Base-by-base conservation (phyloP, 2,888 invertebrate species). In the Trimorus sp. region DNA sequence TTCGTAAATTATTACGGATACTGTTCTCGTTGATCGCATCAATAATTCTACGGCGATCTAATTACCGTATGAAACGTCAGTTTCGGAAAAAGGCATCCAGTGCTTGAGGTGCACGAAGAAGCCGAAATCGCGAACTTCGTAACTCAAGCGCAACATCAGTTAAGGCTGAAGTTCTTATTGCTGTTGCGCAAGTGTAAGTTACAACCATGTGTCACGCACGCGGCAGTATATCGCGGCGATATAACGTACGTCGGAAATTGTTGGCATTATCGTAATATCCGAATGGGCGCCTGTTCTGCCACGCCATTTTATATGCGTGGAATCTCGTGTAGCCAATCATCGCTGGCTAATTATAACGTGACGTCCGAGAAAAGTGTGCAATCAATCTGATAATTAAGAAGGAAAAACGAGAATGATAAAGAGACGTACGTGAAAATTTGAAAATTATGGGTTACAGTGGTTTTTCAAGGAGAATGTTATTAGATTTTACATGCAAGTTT, bases 81-180 rank as follows among this genome's bases (percentile, higher is more conserved):
- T 37, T 56, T 7, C 0, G 15, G 51, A 60, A 60, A 60, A 26
- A 26, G 26, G 26, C 26, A 60, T 8, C 36, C 12, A 11, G 37
- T 63, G 14, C 12, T 37, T 63, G 36, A 37, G 36, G 16, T 40
- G 40, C 38, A 48, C 37, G 38, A 60, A 58, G 26, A 51, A 60
- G 38, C 54, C 40, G 40, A 66, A 68, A 15, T 73, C 53, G 45
- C 59, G 45, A 69, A 74, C 79, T 79, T 79, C 45, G 59, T 68
- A 65, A 79, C 69, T 63, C 70, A 75, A 60, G 62, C 54, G 65
- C 65, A 70, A 48, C 79, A 74, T 74, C 74, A 69, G 74, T 79
- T 71, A 60, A 75, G 75, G 65, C 59, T 75, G 70, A 80, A 75
- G 70, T 70, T 75, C 75, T 75, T 75, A 81, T 81, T 76, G 81